phyloP scores from a whole-genome alignment of 1,140 invertebrate genomes.

The Paralvinella palmiformis region DNA sequence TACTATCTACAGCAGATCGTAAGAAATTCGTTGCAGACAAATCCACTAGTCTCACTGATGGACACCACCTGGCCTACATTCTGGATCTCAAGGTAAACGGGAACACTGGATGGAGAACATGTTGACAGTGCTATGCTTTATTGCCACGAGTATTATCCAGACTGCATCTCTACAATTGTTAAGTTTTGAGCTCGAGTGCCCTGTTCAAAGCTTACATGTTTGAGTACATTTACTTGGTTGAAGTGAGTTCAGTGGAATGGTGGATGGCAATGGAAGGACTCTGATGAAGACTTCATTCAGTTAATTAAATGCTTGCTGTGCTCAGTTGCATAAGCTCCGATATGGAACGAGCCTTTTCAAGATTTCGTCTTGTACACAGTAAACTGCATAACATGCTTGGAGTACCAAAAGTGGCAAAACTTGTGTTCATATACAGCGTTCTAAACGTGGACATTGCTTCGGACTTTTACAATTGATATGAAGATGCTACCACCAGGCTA shows the following conservation, averaged over 20 bases:
- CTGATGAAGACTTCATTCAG: slow-evolving; percentile 4
- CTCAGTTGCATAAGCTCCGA: slow-evolving; percentile 8
- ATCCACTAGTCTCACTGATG: slow-evolving; percentile 10
- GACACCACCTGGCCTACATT: slow-evolving; percentile 8
- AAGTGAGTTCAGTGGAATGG: slow-evolving; percentile 6
- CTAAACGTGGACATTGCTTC: neutral
- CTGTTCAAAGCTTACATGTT: slow-evolving; percentile 5
- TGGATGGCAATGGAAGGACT: slow-evolving; percentile 9
- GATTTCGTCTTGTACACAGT: slow-evolving; percentile 1
- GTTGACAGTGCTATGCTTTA: slow-evolving; percentile 10
- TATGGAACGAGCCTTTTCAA: slow-evolving; percentile 8
- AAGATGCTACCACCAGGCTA: slow-evolving; percentile 1
- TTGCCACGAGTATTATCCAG: slow-evolving; percentile 8
- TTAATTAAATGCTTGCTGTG: slow-evolving; percentile 7
- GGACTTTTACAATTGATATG: neutral
- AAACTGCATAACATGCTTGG: slow-evolving; percentile 8
- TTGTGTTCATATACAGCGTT: neutral
- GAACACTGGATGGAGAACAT: slow-evolving; percentile 5
- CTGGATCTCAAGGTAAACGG: slow-evolving; percentile 4
- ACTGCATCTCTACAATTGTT: slow-evolving; percentile 7
- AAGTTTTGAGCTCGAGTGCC: slow-evolving; percentile 3
- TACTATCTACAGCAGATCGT: slow-evolving; percentile 8
- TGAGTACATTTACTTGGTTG: slow-evolving; percentile 6
- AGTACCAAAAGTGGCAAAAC: neutral
- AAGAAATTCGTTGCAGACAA: slow-evolving; percentile 7